A percentile compares a stretch with the other conserved stretches of the same genome.
phyloP scores from a whole-genome alignment of 2,888 invertebrate species.

The Terebella lapidaria region DNA sequence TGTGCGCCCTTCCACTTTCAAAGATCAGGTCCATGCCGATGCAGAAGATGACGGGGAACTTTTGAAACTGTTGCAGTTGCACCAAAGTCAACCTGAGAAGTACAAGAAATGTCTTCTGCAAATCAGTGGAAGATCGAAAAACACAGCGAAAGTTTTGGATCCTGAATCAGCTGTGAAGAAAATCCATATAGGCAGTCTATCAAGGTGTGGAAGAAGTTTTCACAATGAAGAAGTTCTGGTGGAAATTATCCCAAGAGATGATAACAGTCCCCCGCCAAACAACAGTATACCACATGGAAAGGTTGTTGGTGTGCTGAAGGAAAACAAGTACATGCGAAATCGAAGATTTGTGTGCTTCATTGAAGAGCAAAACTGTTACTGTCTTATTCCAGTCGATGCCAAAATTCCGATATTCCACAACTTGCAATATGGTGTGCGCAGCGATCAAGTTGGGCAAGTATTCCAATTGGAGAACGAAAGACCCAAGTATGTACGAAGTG shows the following conservation, averaged over 20 bases:
- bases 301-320: constrained; percentile 3
- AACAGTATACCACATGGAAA: constrained; percentile 2
- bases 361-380: background rate
- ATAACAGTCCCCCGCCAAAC: too few relatives aligned
- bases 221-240: background rate
- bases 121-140: constrained; percentile 15
- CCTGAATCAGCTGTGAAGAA: constrained; percentile 47
- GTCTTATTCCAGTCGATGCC: constrained; percentile 3
- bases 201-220: background rate
- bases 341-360: constrained; percentile 5
- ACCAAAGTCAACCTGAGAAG: background rate
- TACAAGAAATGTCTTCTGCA: constrained; percentile 9
- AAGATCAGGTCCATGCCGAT: background rate
- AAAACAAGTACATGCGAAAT: background rate
- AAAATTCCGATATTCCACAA: constrained; percentile 5
- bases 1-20: too few relatives aligned
- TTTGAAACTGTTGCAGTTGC: background rate
- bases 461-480: too few relatives aligned
- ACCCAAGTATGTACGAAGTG: too few relatives aligned
- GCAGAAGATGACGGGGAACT: background rate
- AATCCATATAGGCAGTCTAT: constrained; percentile 27
- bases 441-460: background rate
- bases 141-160: constrained; percentile 19
- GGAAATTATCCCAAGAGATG: background rate
- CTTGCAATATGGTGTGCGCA: background rate